phyloP scores from a whole-genome alignment of 2,797 vertebrate genomes.

The Helicolenus hilgendorfi region DNA sequence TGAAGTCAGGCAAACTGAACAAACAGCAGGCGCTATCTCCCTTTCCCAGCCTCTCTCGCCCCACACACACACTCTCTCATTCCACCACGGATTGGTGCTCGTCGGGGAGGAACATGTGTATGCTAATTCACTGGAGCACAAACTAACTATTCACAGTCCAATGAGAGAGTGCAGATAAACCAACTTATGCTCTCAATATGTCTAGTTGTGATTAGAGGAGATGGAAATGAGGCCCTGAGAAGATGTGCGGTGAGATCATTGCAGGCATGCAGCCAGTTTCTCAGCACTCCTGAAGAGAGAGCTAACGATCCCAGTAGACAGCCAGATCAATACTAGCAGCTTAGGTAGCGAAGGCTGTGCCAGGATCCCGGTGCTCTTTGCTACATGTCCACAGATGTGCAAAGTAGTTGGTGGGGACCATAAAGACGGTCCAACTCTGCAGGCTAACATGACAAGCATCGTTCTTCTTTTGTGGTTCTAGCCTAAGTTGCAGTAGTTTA shows the following conservation, averaged over 20 bases:
- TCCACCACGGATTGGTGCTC: conserved; percentile 59
- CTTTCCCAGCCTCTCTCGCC: conserved; percentile 42
- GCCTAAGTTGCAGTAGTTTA: conserved; percentile 35
- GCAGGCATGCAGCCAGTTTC: conserved; percentile 61
- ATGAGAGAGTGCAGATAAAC: conserved; percentile 79
- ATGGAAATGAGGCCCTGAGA: conserved; percentile 71
- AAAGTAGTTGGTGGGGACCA: conserved; percentile 20
- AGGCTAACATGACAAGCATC: conserved; percentile 41
- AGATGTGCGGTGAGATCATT: conserved; percentile 46
- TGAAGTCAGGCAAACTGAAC: conserved; percentile 80
- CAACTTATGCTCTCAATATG: conserved; percentile 67
- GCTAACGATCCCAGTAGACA: conserved; percentile 48
- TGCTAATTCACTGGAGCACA: conserved; percentile 70
- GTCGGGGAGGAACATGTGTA: conserved; percentile 70
- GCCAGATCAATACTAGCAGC: conserved; percentile 57
- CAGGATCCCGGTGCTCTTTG: conserved; percentile 28
- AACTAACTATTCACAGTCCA: conserved; percentile 72
- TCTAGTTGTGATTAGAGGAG: conserved; percentile 76
- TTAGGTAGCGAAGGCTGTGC: conserved; percentile 26
- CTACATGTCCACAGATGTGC: conserved; percentile 44
- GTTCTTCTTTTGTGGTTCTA: conserved; percentile 37
- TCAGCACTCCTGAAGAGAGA: conserved; percentile 36
- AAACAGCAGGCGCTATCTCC: conserved; percentile 74
- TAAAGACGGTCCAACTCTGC: conserved; percentile 32
- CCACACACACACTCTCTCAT: conserved; percentile 37